Evolutionary conservation across 2,113 vertebrate genomes (phyloP), one percentile per base, ranked within the genome.

Genomic region (Crotalus helleri): DNA sequence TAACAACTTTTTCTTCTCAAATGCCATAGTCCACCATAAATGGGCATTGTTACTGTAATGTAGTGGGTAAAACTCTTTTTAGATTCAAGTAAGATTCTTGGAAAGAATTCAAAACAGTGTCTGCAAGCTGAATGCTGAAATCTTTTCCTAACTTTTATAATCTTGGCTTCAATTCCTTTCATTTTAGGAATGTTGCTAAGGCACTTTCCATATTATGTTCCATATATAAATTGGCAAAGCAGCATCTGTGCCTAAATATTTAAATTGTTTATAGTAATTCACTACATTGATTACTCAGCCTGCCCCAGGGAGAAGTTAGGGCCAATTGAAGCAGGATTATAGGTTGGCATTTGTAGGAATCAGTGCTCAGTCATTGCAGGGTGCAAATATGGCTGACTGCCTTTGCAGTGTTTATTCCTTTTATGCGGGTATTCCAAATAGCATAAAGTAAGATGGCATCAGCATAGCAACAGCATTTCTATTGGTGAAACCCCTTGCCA

Each of bases 171-270:
- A 64, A 74, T 90, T 89, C 86, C 33, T 91, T 93, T 53, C 9
- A 1, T 13, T 57, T 59, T 94, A 94, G 55, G 91, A 93, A 89
- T 53, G 21, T 86, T 64, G 57, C 59, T 39, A 21, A 9, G 91
- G 90, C 88, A 85, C 86, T 91, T 87, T 58, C 64, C 54, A 64
- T 91, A 51, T 33, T 94, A 94, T 55, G 95, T 87, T 91, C 85
- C 19, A 86, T 88, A 91, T 96, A 93, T 91, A 85, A 95, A 94
- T 93, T 92, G 92, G 89, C 89, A 95, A 92, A 95, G 86, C n/a
- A 33, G 92, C 87, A 96, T n/a, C 59, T 90, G 4, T 90, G 90
- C 61, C 92, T 90, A 87, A 91, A 92, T 39, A 23, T 94, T 92
- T 94, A 54, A 90, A 94, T 94, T 94, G 91, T 95, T 96, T 96